Percentiles rank a stretch among this genome's conserved stretches.
These are phyloP conservation scores for Acleris cristana DNA, from an alignment of 2,888 invertebrate genomes.

Conservation along the genomic window DNA sequence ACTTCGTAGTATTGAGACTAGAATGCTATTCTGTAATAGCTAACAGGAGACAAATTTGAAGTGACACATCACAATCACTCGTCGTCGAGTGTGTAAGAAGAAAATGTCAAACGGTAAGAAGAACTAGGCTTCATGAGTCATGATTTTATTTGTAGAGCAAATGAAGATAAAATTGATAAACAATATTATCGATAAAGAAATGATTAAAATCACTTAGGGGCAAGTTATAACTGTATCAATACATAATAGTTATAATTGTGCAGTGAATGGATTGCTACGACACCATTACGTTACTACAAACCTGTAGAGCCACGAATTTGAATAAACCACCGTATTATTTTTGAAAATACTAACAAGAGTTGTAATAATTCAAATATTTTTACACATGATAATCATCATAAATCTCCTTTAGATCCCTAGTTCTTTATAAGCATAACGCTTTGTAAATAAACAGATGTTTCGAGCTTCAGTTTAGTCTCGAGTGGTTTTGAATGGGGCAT, in stretches of 20 bases:
- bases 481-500: conserved; percentile 51
- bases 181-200: not conserved
- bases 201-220: too few relatives aligned
- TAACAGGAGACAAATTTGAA: conserved; percentile 29
- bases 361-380: conserved; percentile 18
- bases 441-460: conserved; percentile 45
- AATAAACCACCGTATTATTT: too few relatives aligned
- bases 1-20: too few relatives aligned
- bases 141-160: conserved; percentile 13
- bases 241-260: too few relatives aligned
- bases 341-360: not conserved
- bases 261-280: too few relatives aligned
- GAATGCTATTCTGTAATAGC: too few relatives aligned
- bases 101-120: conserved; percentile 27
- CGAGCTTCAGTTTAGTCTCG: conserved; percentile 42
- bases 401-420: conserved; percentile 15
- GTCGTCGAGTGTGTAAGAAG: conserved; percentile 23
- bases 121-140: conserved; percentile 27
- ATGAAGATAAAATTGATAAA: not conserved
- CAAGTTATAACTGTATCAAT: too few relatives aligned
- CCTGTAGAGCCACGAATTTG: too few relatives aligned
- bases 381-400: conserved; percentile 26
- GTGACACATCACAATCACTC: conserved; percentile 40
- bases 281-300: too few relatives aligned
- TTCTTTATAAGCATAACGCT: conserved; percentile 22